Conservation (phyloP, 2,113 vertebrate species). For the Formicarius rufipectus region DNA sequence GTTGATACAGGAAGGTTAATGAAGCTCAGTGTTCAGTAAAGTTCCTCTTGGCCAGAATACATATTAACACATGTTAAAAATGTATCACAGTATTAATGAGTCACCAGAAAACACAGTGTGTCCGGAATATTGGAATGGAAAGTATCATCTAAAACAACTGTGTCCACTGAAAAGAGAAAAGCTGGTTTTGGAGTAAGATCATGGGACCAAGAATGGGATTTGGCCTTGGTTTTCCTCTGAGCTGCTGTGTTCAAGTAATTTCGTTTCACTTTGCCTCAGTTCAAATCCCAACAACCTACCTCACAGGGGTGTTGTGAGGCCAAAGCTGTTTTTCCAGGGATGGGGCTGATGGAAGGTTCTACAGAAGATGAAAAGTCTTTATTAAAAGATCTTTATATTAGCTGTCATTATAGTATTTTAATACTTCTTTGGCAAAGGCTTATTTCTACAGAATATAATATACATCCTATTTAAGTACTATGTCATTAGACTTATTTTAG, state of each 20-base stretch:
- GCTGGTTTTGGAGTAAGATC: background rate
- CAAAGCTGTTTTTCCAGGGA: conserved; percentile 1
- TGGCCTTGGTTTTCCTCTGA: background rate
- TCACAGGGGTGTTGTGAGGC: conserved; percentile 52
- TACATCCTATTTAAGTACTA: background rate
- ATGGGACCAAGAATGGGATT: background rate
- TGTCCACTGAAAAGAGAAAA: background rate
- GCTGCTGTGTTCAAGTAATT: background rate
- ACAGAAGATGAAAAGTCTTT: background rate
- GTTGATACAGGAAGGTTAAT: background rate
- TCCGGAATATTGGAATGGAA: background rate
- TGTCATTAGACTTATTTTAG: background rate
- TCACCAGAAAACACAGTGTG: background rate
- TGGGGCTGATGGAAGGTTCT: background rate
- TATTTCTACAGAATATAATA: background rate
- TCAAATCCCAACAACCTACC: conserved; percentile 6
- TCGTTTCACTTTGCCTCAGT: background rate
- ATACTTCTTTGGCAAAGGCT: background rate
- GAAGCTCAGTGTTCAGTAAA: background rate
- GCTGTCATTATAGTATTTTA: conserved; percentile 25
- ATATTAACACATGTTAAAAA: background rate
- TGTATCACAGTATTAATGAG: background rate
- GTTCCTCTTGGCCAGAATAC: background rate
- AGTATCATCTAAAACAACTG: background rate
- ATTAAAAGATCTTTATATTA: background rate